Base-by-base conservation (phyloP, 2,113 vertebrate species). In the Pyrgilauda ruficollis region DNA sequence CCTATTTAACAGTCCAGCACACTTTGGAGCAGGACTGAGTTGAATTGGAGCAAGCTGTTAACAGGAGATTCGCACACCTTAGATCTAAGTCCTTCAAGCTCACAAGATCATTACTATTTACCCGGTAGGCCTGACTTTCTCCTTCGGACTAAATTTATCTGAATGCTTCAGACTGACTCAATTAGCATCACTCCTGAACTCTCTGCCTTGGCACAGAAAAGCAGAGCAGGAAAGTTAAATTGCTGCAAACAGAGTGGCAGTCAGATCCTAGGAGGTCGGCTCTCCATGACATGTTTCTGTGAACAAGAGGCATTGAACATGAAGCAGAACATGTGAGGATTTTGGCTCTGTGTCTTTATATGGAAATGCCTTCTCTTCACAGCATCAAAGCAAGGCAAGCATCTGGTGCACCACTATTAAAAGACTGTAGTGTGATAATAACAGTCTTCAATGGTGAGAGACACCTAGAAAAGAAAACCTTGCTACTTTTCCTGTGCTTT, bases 121-220 rank as follows among this genome's bases (percentile, higher is more conserved):
- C 53, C 92, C 3, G 0, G 64, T 84, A 94, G 93, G 88, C 53
- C 85, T 93, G 68, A 87, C 75, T 90, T 86, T 46, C 81, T 95
- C 89, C 78, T 94, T 93, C 1, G 0, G 55, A 95, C 72, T 91
- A 90, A 87, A 96, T 96, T 93, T 95, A 94, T 95, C 95, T 80
- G 79, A 95, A 62, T 82, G 81, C 87, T 83, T 95, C 96, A 95
- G 91, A 96, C 87, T 80, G 84, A 92, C 75, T 96, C 93, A 95
- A 92, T 96, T 97, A 97, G 86, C 69, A 93, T 90, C 88, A 74
- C 56, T 91, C 62, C 81, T 74, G 90, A 93, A 83, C 84, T 92
- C 76, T 59, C 75, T 82, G 72, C 52, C 88, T 84, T 13, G 2
- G 41, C 78, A 87, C 56, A 68, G 69, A 75, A 93, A 78, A 93